Conservation (phyloP, 2,113 vertebrate species). For the Piliocolobus tephrosceles region DNA sequence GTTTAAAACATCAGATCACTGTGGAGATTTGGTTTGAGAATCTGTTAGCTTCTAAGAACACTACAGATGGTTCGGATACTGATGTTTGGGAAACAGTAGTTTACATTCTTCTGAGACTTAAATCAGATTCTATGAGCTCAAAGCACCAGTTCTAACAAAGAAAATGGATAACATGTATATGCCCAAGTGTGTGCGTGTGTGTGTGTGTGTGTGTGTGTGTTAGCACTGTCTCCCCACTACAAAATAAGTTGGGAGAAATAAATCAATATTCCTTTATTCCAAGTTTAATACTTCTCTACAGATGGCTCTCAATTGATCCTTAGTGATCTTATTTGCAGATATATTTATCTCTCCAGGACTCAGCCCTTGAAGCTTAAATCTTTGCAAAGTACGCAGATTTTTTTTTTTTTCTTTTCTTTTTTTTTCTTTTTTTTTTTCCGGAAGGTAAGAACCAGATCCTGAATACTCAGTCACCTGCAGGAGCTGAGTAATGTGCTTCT, state of each 20-base stretch:
- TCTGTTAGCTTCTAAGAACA: not conserved
- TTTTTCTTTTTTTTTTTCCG: not conserved
- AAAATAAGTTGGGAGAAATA: not conserved
- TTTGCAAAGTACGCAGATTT: constrained; percentile 65
- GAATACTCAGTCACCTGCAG: constrained; percentile 67
- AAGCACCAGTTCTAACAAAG: not conserved
- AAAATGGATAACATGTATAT: not conserved
- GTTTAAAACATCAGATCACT: not conserved
- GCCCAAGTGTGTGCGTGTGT: not conserved
- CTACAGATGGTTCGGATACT: not conserved
- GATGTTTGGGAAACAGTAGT: not conserved
- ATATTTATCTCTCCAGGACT: constrained; percentile 57
- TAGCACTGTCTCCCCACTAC: not conserved
- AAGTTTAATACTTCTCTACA: not conserved
- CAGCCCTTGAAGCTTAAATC: constrained; percentile 69
- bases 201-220: not conserved
- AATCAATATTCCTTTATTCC: not conserved
- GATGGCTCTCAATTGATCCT: not conserved
- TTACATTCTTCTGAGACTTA: not conserved
- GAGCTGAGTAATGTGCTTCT: constrained; percentile 74
- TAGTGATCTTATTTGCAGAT: constrained; percentile 59
- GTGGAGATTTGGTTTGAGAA: not conserved
- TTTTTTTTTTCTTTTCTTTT: constrained; percentile 24
- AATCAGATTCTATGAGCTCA: not conserved
- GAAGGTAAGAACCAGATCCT: constrained; percentile 64